Evolutionary conservation across 2,113 vertebrate species (phyloP), one percentile per base, ranked within the genome.

Genomic region (Pongo pygmaeus): DNA sequence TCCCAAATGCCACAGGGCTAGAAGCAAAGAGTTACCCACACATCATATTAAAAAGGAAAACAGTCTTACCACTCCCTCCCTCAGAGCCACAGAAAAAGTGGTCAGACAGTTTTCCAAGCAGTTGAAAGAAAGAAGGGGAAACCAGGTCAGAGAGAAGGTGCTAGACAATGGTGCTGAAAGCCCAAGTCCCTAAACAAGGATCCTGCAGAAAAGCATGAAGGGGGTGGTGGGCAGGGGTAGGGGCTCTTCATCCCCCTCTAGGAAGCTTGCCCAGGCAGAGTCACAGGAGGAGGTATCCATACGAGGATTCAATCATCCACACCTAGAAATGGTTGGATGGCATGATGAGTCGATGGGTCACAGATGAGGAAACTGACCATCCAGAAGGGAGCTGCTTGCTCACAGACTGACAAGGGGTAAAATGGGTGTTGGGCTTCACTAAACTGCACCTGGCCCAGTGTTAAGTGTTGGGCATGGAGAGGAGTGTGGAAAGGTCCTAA

Each of bases 201-300:
- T 22, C 40, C 8, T 7, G 13, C 38, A 83, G 43, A 84, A 55
- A 80, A 35, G 27, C 0, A 0, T 1, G 32, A 3, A 11, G 2
- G 27, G 10, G 40, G 46, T 8, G 61, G 5, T 2, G 1, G 1
- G 11, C 14, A 25, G 2, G 3, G 17, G 13, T 14, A 40, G 11
- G 27, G 38, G 22, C 30, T 18, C 32, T 35, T 25, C n/a, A 40
- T 22, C 1, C 22, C 2, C 2, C 9, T 22, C 50, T 2, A 46
- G 50, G 17, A 72, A 10, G 13, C 13, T 32, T 3, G 2, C n/a
- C 78, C 78, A 10, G 46, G 8, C 16, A 64, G 27, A 84, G 25
- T 23, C 70, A 74, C 20, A 59, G 40, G 12, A 72, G 23, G 9
- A 8, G 35, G 38, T 12, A 43, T 86, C 22, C 25, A 25, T 40